These are phyloP conservation scores for Theodoxus fluviatilis DNA, from an alignment of 2,888 invertebrate species.

Conservation along the genomic window DNA sequence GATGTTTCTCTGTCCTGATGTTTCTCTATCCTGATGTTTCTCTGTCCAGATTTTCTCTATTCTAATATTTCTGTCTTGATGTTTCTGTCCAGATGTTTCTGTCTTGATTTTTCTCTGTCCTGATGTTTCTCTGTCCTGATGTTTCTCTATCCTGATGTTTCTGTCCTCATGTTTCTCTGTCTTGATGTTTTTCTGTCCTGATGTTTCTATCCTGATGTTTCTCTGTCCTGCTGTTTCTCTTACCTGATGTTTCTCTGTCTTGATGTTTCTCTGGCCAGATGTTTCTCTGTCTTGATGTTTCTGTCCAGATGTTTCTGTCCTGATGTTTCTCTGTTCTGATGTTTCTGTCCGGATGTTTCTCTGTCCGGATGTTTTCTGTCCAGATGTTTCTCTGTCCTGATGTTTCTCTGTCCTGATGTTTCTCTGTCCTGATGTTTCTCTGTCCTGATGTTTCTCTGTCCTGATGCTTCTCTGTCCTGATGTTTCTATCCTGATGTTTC, in stretches of 20 bases:
- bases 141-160: no score
- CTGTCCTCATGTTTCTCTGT: no score
- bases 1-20: conserved; percentile 3
- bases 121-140: no score
- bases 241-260: conserved; percentile 13
- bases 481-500: no score
- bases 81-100: no score
- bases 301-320: conserved; percentile 13
- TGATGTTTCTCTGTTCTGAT: neutral
- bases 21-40: conserved; percentile 19
- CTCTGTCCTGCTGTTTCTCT: neutral
- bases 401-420: neutral
- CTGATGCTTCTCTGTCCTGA: no score
- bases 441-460: no score
- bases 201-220: no score
- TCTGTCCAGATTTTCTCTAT: conserved; percentile 6
- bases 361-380: neutral
- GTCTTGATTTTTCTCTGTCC: no score
- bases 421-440: conserved; percentile 9
- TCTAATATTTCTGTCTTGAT: conserved; percentile 3
- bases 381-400: neutral
- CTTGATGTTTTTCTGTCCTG: no score
- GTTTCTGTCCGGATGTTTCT: neutral
- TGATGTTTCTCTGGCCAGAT: conserved; percentile 7
- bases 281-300: conserved; percentile 8